phyloP scores from a whole-genome alignment of 1,140 invertebrate species.

The Belonocnema kinseyi region DNA sequence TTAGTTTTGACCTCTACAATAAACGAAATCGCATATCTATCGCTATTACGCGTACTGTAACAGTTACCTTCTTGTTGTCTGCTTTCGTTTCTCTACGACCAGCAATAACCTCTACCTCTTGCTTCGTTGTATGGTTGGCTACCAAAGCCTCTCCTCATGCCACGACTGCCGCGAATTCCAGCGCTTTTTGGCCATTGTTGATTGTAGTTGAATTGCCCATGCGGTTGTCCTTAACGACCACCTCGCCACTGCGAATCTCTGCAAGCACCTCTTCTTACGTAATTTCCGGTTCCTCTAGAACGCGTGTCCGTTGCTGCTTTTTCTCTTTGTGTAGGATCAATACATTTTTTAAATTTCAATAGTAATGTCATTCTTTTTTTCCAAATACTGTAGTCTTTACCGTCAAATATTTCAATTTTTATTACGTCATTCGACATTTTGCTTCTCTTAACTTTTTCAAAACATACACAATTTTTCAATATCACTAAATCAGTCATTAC shows the following conservation, averaged over 20 bases:
- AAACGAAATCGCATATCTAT: neutral
- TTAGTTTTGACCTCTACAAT: neutral
- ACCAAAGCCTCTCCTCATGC: too few species aligned
- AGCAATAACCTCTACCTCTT: neutral
- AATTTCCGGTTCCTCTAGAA: neutral
- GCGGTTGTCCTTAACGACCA: neutral
- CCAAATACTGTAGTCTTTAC: too few species aligned
- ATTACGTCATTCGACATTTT: too few species aligned
- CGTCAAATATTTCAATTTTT: too few species aligned
- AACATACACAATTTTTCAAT: too few species aligned
- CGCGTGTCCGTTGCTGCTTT: neutral
- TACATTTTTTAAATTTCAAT: too few species aligned
- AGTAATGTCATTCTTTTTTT: too few species aligned
- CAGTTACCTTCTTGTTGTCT: neutral
- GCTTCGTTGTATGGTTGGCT: too few species aligned
- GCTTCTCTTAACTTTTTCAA: too few species aligned
- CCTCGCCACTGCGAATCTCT: neutral
- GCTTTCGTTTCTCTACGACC: neutral
- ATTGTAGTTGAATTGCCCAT: neutral
- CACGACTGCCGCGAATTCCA: too few species aligned
- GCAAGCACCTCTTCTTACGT: neutral
- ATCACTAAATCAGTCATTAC: too few species aligned
- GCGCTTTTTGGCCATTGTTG: neutral
- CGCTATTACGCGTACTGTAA: neutral
- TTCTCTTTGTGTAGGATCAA: too few species aligned